A percentile compares a stretch with the other conserved stretches of the same genome.
Evolutionary conservation across 2,113 vertebrate species (phyloP).

Genomic region (Pedetes capensis): DNA sequence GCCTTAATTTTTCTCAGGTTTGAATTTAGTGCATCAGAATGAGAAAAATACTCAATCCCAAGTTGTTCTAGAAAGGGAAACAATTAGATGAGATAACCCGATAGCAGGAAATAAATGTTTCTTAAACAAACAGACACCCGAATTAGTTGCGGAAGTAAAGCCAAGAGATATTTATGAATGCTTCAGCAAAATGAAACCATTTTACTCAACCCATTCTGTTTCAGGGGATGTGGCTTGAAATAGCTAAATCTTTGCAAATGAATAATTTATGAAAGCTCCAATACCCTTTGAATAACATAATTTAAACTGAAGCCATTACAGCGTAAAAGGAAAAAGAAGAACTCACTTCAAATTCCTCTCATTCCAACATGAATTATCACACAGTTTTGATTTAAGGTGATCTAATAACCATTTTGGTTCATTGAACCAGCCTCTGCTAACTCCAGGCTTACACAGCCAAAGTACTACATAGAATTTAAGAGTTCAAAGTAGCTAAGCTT

Average conservation of each 20-base stretch:
- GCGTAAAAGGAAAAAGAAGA: constrained; percentile 45
- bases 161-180: constrained; percentile 53
- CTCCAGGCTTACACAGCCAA: not conserved
- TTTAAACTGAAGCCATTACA: constrained; percentile 55
- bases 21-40: not conserved
- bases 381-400: not conserved
- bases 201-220: constrained; percentile 51
- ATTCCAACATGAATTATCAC: constrained; percentile 42
- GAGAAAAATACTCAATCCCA: not conserved
- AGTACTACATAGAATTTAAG: not conserved
- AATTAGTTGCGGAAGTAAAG: not conserved
- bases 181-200: constrained; percentile 40
- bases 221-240: constrained; percentile 54
- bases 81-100: not conserved
- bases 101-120: not conserved
- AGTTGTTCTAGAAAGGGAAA: not conserved
- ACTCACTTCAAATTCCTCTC: constrained; percentile 48
- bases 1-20: not conserved
- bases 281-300: constrained; percentile 55
- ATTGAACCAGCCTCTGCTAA: not conserved
- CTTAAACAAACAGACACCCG: constrained; percentile 17
- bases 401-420: constrained; percentile 26
- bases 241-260: constrained; percentile 60
- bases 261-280: constrained; percentile 70
- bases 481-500: constrained; percentile 22